Conservation (phyloP, 2,113 vertebrate species). For the Grus americana region DNA sequence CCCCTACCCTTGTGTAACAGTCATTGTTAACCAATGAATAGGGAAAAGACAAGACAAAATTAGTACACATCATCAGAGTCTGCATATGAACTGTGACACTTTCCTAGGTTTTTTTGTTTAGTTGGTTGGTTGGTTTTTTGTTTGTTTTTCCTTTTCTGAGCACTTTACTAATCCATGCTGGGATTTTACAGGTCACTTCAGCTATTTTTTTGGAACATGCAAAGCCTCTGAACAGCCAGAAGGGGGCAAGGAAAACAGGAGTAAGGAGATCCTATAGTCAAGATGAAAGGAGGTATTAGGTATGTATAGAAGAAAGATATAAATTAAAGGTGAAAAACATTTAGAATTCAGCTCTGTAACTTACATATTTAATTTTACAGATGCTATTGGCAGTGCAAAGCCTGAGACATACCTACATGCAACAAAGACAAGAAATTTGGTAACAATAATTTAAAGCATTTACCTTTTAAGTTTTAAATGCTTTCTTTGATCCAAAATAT, state of each 20-base stretch:
- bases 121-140: background rate
- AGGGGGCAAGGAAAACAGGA: background rate
- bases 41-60: background rate
- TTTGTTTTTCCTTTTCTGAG: background rate
- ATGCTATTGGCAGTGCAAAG: background rate
- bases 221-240: background rate
- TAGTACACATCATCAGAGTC: background rate
- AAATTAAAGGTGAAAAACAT: background rate
- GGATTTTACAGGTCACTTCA: background rate
- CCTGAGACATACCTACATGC: background rate
- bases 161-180: background rate
- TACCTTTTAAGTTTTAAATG: background rate
- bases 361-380: background rate
- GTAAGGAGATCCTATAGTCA: background rate
- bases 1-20: background rate
- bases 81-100: background rate
- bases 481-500: background rate
- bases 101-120: rapidly evolving
- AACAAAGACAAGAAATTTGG: background rate
- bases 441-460: background rate
- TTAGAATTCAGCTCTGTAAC: background rate
- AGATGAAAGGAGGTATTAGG: background rate
- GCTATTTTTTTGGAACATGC: background rate
- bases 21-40: background rate
- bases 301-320: background rate